Evolutionary conservation across 2,113 vertebrate genomes (phyloP), one percentile per base, ranked within the genome.

Genomic region (Chelonoidis abingdonii): DNA sequence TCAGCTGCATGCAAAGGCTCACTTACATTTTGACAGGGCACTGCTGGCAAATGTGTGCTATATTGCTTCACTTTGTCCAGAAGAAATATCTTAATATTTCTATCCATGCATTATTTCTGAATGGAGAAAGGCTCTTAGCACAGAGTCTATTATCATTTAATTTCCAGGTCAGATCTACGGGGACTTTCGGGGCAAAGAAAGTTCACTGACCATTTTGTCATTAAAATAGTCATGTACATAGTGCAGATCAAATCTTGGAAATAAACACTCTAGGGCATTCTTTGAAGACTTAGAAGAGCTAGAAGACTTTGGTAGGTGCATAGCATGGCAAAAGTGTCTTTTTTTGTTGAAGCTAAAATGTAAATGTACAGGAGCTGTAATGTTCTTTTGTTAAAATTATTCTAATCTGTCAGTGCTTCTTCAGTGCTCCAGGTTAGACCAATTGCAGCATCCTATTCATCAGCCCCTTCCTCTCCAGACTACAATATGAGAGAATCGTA

Each of bases 161-260:
- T 7, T 54, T 92, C 10, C 8, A 92, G 12, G 47, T 92, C 83
- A 96, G 16, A 65, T 59, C 47, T 86, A 59, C 6, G 17, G 91
- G 7, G 24, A 88, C 24, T 76, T 41, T 69, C 76, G 89, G 35
- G 35, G 54, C 47, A 92, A 96, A 83, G 3, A 80, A 87, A 91
- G 84, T 84, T 83, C 50, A 83, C 25, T 1, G 27, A 11, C 27
- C 8, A 10, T 83, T 95, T 93, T 88, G 31, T 75, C 53, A 89
- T 81, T 93, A 92, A 90, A 94, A 89, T 8, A 19, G 5, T 25
- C 65, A 6, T 24, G 4, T 87, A 62, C 57, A 12, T 17, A 75
- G 24, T n/a, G 14, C 0, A 1, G 1, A 57, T 79, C 29, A 87
- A 38, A 81, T 72, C 35, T 89, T 83, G 53, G 25, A 80, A 25